Base-by-base conservation (phyloP, 2,113 vertebrate species). In the Syngnathus scovelli region DNA sequence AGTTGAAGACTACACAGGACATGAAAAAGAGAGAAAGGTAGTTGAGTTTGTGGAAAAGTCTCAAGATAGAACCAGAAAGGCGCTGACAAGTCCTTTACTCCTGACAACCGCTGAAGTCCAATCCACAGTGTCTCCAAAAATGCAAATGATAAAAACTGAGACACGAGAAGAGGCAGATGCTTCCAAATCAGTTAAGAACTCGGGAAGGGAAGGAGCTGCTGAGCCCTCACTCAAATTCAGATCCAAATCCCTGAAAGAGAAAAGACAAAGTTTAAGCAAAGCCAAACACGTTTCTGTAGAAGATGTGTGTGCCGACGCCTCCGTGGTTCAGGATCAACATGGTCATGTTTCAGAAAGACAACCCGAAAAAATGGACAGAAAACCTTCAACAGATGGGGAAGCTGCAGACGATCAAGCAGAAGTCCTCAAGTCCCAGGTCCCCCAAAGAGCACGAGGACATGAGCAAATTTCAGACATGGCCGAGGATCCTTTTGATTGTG, bases 301-400 rank as follows among this genome's bases (percentile, higher is more conserved):
- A 9, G 55, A 63, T 3, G 18, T 68, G 1, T 69, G 19, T 15
- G 64, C 70, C 12, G 71, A 39, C n/a, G 71, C 54, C 19, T 12
- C 63, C 0, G 1, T 12, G n/a, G n/a, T 78, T 8, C 69, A 78
- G 69, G 36, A 75, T n/a, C 43, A 63, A 33, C 44, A 59, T 59
- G 56, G 15, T 38, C 13, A 18, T n/a, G 16, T 38, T 59, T 59
- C 36, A 15, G 48, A 69, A 63, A 62, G 23, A 2, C 61, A 78
- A 78, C 19, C 48, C 21, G 54, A 71, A 38, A 15, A 9, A 8
- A 19, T 7, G 37, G 8, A 37, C 33, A 9, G 15, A 18, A 15
- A 16, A 36, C 15, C 16, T 60, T 60, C 36, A 60, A 18, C 36
- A 52, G 19, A 8, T n/a, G 49, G 21, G 2, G 49, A n/a, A 52